Base-by-base conservation (phyloP, 2,888 invertebrate species). In the Azorinus chamasolen region DNA sequence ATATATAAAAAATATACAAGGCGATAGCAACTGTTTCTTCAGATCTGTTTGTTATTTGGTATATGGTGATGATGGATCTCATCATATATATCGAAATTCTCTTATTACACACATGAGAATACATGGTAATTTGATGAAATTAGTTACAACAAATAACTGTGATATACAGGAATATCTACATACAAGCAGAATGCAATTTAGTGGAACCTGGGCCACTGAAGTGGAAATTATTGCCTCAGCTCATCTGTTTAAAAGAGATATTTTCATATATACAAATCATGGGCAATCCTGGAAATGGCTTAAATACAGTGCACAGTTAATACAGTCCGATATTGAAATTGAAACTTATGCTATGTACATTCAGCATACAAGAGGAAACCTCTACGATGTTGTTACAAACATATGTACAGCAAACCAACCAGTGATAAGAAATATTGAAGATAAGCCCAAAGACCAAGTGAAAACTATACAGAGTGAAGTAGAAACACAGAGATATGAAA, bases 281-380 rank as follows among this genome's bases (percentile, higher is more conserved):
- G 58, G 62, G 12, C 84, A 83, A 53, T 73, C 81, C 24, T 8
- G 50, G 51, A 65, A 58, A 46, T 72, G 65, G 65, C 32, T 72
- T 14, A 57, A 50, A 18, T 53, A 59, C 46, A 41, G 58, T 43
- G 45, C 45, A 59, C 20, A 18, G 16, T 22, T 71, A 20, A 20
- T 62, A 24, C 43, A 57, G 20, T n/a, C 14, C 20, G 16, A 37
- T 18, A n/a, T 59, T 22, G 32, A 48, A 58, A 18, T 43, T 5
- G 18, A 39, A 32, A 16, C 24, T 41, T 41, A 32, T 24, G 5
- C 20, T 27, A 64, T 71, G 16, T 71, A 51, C 43, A 27, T 71
- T 18, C 22, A 71, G 39, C 64, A 64, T 37, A 20, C 27, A n/a
- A 32, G 48, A 51, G 64, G 51, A n/a, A 24, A 14, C 20, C 64